Evolutionary conservation across 1,140 invertebrate species (phyloP), one percentile per base, ranked within the genome.

Genomic region (Heliconius congener): DNA sequence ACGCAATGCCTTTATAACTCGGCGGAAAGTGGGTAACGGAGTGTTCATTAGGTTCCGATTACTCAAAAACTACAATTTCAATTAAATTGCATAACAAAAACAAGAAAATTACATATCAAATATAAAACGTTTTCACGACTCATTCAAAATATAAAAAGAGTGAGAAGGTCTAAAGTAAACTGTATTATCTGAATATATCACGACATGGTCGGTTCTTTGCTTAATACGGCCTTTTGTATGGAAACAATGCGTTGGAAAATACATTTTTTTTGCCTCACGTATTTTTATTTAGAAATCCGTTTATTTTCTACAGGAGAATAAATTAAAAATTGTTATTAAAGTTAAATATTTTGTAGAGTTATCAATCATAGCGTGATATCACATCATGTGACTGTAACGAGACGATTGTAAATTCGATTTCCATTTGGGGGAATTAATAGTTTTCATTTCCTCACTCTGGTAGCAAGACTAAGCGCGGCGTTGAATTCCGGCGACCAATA

Each of bases 101-200:
- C 23, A 23, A 23, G 23, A 23, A 30, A 30, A 30, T 30, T 30
- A 30, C 1, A 66, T 27, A 66, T 66, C 4, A 66, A 27, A 66
- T 27, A 18, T 66, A 30, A 60, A 66, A 66, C 11, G 60, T 30
- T 30, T 66, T 5, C 4, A 66, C 60, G 0, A 23, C 5, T 66
- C 60, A 16, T 27, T 30, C 60, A 66, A 30, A 66, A 30, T 66
- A 27, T 66, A 66, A 66, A 66, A 23, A 66, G n/a, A 66, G 27
- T 66, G 50, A 66, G 70, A 50, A 76, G 39, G 60, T 50, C 74
- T 27, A 34, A 18, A 66, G 27, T 27, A 71, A 77, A 77, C 39
- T 30, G 72, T 73, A 34, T 27, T 52, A 52, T 72, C 76, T 77
- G 76, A 77, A 77, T 77, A 77, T 77, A 72, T 77, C 34, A 77